These are phyloP conservation scores for Epizoanthus stellaris DNA, from an alignment of 92 coral and sea anemone genomes.

Conservation along the genomic window DNA sequence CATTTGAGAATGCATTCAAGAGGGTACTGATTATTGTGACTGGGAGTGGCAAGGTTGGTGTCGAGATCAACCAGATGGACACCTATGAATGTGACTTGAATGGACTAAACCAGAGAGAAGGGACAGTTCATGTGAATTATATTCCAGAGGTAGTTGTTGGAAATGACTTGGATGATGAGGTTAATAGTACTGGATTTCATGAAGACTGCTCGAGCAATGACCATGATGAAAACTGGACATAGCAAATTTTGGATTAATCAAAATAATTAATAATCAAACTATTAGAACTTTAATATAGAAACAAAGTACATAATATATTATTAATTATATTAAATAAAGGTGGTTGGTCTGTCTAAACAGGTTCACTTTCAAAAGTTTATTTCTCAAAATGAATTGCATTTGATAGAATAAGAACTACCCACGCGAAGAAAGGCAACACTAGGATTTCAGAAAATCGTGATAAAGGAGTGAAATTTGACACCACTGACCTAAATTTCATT, in stretches of 20 bases:
- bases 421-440: too few species aligned
- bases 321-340: too few species aligned
- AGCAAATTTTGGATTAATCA: background rate
- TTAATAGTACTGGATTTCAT: background rate
- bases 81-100: conserved; percentile 41
- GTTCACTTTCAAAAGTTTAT: too few species aligned
- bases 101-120: conserved; percentile 47
- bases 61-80: conserved; percentile 76
- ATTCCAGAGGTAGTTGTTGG: conserved; percentile 43
- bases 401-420: too few species aligned
- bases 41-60: conserved; percentile 82
- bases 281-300: too few species aligned
- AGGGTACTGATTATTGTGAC: conserved; percentile 73
- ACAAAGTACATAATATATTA: too few species aligned
- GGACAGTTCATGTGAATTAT: conserved; percentile 65
- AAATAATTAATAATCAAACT: background rate
- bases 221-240: background rate
- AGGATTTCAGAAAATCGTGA: too few species aligned
- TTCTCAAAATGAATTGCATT: too few species aligned
- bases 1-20: conserved; percentile 84
- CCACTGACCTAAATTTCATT: too few species aligned
- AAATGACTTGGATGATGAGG: conserved; percentile 8
- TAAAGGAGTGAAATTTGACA: too few species aligned
- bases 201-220: background rate
- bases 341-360: too few species aligned